Base-by-base conservation (phyloP, 2,888 invertebrate genomes). In the Choristoneura rosaceana region DNA sequence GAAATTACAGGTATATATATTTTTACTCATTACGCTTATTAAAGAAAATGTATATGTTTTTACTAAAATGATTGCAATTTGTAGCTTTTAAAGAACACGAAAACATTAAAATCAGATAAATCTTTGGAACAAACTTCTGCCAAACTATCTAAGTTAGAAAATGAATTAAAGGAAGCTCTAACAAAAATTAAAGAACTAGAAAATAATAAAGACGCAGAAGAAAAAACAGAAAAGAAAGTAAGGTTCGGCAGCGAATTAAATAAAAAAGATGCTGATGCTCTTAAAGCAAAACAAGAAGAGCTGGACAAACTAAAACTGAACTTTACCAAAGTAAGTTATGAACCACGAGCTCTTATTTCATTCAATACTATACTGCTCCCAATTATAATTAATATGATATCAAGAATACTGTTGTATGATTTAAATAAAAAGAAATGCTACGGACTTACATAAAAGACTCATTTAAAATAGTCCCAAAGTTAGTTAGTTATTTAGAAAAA, bases 141-240 rank as follows among this genome's bases (percentile, higher is more conserved):
- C 74, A 96, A 95, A 90, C 94, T 96, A 75, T 94, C 88, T 45
- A 91, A 94, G 67, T 83, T 96, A 77, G 96, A 97, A 88, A 94
- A 91, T 45, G 95, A 96, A 85, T 86, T 96, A 62, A 95, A 95
- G 78, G 95, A 95, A 80, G 95, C 95, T 25, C 90, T 95, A 78
- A 89, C 88, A 58, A 95, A 95, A 90, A 89, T 96, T 60, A 95
- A 95, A 81, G 95, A 95, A 75, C 84, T 95, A 25, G 95, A 95
- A 88, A 87, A 77, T 70, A 87, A 78, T 68, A 87, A 86, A 79
- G 87, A 87, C 58, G 88, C 89, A 81, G 90, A 95, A 74, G 95
- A 95, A 73, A 95, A 94, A 82, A 80, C 89, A 45, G 95, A 95
- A 80, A 94, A 93, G 80, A 94, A 94, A 85, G 92, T 95, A 12